Evolutionary conservation across 2,888 invertebrate genomes (phyloP).

Genomic region (Zele albiditarsus): DNA sequence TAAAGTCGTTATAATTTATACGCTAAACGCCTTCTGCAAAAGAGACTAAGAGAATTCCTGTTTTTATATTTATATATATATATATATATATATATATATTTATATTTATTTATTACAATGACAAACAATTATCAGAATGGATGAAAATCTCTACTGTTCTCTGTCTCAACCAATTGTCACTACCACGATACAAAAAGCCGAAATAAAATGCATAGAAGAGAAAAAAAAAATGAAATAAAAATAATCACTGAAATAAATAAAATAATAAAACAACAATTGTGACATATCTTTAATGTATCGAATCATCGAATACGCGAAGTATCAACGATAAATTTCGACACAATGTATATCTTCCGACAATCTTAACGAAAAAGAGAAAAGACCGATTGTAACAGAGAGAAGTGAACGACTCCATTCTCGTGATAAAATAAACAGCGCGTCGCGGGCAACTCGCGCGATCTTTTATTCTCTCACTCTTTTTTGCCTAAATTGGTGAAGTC

Average conservation of each 20-base stretch:
- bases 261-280: conserved; percentile 3
- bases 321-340: conserved; percentile 15
- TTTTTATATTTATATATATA: conserved; percentile 37
- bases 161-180: background rate
- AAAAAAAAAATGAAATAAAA: background rate
- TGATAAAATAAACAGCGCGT: conserved; percentile 38
- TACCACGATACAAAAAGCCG: background rate
- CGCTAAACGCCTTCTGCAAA: conserved; percentile 61
- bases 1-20: conserved; percentile 67
- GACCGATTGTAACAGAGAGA: conserved; percentile 22
- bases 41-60: conserved; percentile 47
- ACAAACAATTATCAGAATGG: background rate
- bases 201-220: background rate
- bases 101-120: conserved; percentile 18
- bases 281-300: background rate
- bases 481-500: conserved; percentile 25
- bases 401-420: conserved; percentile 41
- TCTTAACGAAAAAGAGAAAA: conserved; percentile 30
- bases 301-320: background rate
- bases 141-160: background rate
- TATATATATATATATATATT: conserved; percentile 43
- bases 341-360: conserved; percentile 16
- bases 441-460: conserved; percentile 7
- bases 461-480: conserved; percentile 26
- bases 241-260: background rate